Conservation (phyloP, 2,797 vertebrate species). For the Microcaecilia unicolor region DNA sequence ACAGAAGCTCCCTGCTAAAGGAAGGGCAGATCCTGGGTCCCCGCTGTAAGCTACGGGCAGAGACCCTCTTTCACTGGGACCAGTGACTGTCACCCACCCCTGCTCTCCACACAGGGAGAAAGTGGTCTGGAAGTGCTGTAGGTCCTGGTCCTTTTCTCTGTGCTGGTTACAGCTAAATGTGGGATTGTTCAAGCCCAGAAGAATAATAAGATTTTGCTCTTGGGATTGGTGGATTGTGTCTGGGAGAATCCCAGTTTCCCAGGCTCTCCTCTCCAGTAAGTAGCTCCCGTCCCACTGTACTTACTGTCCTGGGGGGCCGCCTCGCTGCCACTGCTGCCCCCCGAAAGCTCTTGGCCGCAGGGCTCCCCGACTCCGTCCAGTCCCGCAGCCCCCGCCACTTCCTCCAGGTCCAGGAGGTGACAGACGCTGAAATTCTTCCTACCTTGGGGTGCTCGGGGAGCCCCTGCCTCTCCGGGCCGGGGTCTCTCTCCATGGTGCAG, state of each 20-base stretch:
- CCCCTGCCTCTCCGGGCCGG: conserved; percentile 47
- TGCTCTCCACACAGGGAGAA: no score
- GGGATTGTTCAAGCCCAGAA: no score
- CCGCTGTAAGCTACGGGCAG: no score
- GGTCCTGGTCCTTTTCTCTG: no score
- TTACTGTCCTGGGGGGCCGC: conserved; percentile 59
- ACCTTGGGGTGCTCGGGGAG: conserved; percentile 48
- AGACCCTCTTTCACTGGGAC: no score
- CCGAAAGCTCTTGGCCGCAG: conserved; percentile 45
- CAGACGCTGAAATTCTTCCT: conserved; percentile 68
- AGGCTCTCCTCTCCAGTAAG: background rate
- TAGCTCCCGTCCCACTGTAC: conserved; percentile 5
- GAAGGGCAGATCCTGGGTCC: no score
- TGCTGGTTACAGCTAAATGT: no score
- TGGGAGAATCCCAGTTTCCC: background rate
- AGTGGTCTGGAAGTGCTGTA: no score
- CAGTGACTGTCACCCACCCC: no score
- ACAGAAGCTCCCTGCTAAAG: no score
- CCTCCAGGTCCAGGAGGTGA: conserved; percentile 65
- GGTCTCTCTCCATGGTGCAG: conserved; percentile 46
- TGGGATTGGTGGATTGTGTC: background rate
- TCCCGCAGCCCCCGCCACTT: conserved; percentile 49
- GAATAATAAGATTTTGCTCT: no score
- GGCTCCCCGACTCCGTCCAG: conserved; percentile 39
- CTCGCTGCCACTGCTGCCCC: conserved; percentile 64